Base-by-base conservation (phyloP, 2,797 vertebrate species). In the Mormyrops attenuatus region DNA sequence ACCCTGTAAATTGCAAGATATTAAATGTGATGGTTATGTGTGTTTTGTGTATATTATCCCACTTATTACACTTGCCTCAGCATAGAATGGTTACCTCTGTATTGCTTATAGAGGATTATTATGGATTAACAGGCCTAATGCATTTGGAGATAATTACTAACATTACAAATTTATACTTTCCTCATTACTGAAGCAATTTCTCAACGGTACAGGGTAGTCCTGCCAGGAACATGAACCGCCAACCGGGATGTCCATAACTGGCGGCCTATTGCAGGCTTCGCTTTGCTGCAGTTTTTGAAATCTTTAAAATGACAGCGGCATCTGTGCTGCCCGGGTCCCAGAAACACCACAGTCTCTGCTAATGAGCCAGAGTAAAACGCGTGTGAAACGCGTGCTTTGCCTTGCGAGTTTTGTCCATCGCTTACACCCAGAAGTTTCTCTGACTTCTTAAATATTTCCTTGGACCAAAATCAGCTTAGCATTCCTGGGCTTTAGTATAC, bases 271-370 rank as follows among this genome's bases (percentile, higher is more conserved):
- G 20, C 7, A 49, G 22, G 20, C 44, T 49, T 30, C 17, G 17
- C 47, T 47, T 5, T 52, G 82, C n/a, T 30, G 22, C 82, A 69
- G 63, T 30, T 66, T 66, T 26, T 26, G 3, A 66, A n/a, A 30
- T 52, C 69, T 77, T 77, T 77, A 77, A 77, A 52, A 85, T 85
- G 84, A 57, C 26, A 38, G 49, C 5, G 3, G 52, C 11, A 38
- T 34, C 34, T 66, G 17, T 13, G 26, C 17, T 44, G 34, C 86
- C 88, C 88, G n/a, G 82, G 90, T 88, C 26, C 87, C 80, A 30
- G 82, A 11, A 87, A 90, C 22, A 20, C 44, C 30, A 3, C 22
- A 57, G 7, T 41, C 41, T 63, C 26, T 44, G 53, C 53, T 73
- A 50, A 69, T 82, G 50, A 50, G 9, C 34, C 5, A 4, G 73